Evolutionary conservation across 1,140 invertebrate species (phyloP).

Genomic region (Andricus grossulariae): DNA sequence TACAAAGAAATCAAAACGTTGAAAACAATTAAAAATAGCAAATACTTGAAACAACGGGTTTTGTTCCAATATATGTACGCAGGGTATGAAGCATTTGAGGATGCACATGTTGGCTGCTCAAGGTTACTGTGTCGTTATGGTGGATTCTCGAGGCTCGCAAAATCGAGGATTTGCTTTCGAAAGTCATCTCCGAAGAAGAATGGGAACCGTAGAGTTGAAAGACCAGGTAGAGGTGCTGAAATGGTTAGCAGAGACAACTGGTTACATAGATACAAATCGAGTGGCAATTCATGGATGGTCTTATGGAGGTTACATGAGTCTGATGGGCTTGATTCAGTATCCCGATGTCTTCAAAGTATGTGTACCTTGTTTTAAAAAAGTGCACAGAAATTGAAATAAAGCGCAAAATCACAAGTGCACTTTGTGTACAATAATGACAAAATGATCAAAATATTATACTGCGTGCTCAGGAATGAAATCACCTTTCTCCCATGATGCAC

Average conservation of each 20-base stretch:
- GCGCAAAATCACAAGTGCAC: too few species aligned
- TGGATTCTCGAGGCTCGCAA: conserved; percentile 96
- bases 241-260: conserved; percentile 87
- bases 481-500: too few species aligned
- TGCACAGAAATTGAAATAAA: background rate
- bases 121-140: conserved; percentile 96
- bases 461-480: too few species aligned
- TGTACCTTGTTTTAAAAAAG: background rate
- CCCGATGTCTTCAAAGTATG: conserved; percentile 88
- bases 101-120: conserved; percentile 97
- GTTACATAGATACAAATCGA: conserved; percentile 93
- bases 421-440: too few species aligned
- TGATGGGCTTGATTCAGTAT: conserved; percentile 90
- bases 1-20: background rate
- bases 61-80: background rate
- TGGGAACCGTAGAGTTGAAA: conserved; percentile 96
- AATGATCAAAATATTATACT: too few species aligned
- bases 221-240: conserved; percentile 97
- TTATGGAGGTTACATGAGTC: conserved; percentile 93
- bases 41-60: too few species aligned
- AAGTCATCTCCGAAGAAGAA: conserved; percentile 88
- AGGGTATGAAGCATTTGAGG: conserved; percentile 92
- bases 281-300: conserved; percentile 99
- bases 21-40: too few species aligned
- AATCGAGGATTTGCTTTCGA: conserved; percentile 95